A percentile compares a stretch with the other conserved stretches of the same genome.
These are phyloP conservation scores for Tragelaphus scriptus DNA, from an alignment of 2,113 vertebrate genomes.

Conservation along the genomic window DNA sequence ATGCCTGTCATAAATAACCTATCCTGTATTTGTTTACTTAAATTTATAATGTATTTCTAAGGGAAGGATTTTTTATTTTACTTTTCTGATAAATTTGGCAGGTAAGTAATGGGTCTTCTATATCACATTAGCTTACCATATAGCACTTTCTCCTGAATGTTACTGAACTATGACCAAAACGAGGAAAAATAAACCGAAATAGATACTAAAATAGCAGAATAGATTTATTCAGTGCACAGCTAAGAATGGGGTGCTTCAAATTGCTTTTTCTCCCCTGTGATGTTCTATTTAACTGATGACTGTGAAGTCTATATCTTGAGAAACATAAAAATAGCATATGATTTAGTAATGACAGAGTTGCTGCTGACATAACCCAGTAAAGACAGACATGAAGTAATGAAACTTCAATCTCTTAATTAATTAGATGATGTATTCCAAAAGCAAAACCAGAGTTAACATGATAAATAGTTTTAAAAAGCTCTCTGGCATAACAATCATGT, in stretches of 20 bases:
- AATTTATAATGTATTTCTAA: conserved; percentile 41
- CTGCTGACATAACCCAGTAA: conserved; percentile 30
- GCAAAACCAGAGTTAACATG: conserved; percentile 32
- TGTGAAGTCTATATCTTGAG: conserved; percentile 27
- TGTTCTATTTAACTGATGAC: conserved; percentile 41
- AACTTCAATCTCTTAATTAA: conserved; percentile 43
- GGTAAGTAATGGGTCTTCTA: background rate
- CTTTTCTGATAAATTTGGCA: conserved; percentile 34
- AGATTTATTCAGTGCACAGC: background rate
- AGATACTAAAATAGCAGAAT: conserved; percentile 22
- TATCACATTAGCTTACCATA: background rate
- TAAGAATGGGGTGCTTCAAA: conserved; percentile 6
- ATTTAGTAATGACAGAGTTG: conserved; percentile 48
- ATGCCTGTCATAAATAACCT: background rate
- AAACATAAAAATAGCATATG: conserved; percentile 56
- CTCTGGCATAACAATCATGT: conserved; percentile 3
- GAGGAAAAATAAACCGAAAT: conserved; percentile 39
- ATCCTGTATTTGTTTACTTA: conserved; percentile 5
- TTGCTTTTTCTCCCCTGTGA: conserved; percentile 21
- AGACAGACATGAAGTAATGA: conserved; percentile 32
- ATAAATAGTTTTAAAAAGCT: conserved; percentile 33
- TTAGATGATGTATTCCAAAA: conserved; percentile 42
- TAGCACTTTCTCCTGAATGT: background rate
- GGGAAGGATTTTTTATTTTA: background rate
- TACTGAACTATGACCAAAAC: conserved; percentile 34